These are phyloP conservation scores for Fregata magnificens DNA, from an alignment of 2,113 vertebrate genomes.

Conservation along the genomic window DNA sequence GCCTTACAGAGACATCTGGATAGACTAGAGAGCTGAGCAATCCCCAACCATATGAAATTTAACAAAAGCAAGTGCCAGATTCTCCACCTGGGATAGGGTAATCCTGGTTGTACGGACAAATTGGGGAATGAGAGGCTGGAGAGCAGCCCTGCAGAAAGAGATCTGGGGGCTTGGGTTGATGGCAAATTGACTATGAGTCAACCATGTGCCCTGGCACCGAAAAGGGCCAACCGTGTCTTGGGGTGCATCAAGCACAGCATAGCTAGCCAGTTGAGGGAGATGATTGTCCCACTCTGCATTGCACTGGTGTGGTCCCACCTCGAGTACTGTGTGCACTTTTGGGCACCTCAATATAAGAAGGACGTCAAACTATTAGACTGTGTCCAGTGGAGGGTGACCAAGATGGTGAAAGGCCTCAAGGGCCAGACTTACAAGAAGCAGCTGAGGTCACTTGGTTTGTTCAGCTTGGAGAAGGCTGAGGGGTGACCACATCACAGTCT, in stretches of 20 bases:
- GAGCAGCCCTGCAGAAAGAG: neutral
- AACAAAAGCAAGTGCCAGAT: no score
- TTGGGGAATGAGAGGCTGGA: neutral
- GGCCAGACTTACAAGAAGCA: accelerated
- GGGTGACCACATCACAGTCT: neutral
- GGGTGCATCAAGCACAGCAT: neutral
- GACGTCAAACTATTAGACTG: neutral
- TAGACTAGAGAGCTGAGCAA: neutral
- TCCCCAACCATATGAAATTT: no score
- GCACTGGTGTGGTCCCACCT: neutral
- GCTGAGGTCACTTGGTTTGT: neutral
- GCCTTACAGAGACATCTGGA: neutral
- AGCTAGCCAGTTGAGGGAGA: accelerated
- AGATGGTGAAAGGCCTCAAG: neutral
- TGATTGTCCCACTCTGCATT: neutral
- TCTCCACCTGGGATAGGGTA: neutral
- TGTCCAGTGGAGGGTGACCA: neutral
- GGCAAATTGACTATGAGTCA: neutral
- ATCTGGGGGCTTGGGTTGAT: neutral
- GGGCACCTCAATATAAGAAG: neutral
- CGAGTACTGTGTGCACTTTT: neutral
- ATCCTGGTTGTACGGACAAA: neutral
- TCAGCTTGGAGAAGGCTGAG: neutral
- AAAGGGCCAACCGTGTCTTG: neutral
- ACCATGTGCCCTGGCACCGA: neutral